phyloP scores from a whole-genome alignment of 2,797 vertebrate genomes.

The Phataginus tetradactyla region DNA sequence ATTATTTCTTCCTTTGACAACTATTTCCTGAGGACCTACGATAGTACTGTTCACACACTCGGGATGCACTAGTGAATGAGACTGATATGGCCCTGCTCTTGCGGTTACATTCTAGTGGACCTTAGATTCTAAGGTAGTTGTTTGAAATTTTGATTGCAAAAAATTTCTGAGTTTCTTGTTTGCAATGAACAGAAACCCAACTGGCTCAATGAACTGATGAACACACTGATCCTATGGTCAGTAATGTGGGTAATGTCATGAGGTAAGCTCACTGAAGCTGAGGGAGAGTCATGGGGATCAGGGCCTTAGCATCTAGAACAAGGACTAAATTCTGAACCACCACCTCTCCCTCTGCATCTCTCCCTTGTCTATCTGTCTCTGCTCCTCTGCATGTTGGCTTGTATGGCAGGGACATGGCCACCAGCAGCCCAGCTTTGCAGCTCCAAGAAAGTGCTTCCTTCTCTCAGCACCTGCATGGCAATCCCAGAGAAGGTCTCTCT shows the following conservation, averaged over 20 bases:
- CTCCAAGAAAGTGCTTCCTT: not conserved
- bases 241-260: no score
- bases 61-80: not conserved
- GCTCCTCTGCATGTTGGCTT: not conserved
- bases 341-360: not conserved
- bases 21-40: not conserved
- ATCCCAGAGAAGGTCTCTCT: not conserved
- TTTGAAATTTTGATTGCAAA: not conserved
- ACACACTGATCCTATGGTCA: not conserved
- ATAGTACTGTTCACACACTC: no score
- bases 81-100: not conserved
- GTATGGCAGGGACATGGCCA: not conserved
- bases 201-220: not conserved
- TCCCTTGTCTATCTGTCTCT: not conserved
- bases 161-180: not conserved
- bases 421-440: not conserved
- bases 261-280: not conserved
- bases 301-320: not conserved
- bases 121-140: not conserved
- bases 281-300: not conserved
- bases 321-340: not conserved
- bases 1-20: not conserved
- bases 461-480: not conserved
- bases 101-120: not conserved
- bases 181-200: constrained; percentile 14